phyloP scores from a whole-genome alignment of 2,113 vertebrate species.

The Neotoma lepida region DNA sequence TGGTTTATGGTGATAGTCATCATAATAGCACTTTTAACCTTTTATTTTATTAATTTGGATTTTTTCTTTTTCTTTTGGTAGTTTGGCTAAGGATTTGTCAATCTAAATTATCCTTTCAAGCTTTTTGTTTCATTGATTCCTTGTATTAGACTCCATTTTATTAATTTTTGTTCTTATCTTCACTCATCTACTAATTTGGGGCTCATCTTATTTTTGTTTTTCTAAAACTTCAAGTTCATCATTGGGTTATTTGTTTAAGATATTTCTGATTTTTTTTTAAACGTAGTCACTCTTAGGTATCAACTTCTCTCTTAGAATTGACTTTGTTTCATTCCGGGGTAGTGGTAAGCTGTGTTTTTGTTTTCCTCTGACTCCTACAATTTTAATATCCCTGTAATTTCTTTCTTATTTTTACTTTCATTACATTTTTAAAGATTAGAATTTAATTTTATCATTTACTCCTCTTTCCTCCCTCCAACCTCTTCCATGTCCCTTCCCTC shows the following conservation, averaged over 20 bases:
- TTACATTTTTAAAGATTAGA: not conserved
- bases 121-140: not conserved
- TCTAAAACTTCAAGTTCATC: not conserved
- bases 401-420: not conserved
- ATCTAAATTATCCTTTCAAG: not conserved
- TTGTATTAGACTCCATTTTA: not conserved
- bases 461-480: not conserved
- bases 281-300: not conserved
- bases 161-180: not conserved
- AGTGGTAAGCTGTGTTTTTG: not conserved
- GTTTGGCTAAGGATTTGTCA: not conserved
- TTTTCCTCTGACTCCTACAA: not conserved
- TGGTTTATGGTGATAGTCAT: not conserved
- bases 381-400: not conserved
- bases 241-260: not conserved
- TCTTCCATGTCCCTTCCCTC: not conserved
- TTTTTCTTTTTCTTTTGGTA: not conserved
- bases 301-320: not conserved
- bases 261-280: not conserved
- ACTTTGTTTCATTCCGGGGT: not conserved
- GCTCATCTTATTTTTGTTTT: not conserved
- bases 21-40: not conserved
- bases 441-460: not conserved
- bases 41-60: not conserved
- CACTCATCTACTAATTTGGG: not conserved